Evolutionary conservation across 2,113 vertebrate species (phyloP), one percentile per base, ranked within the genome.

Genomic region (Tiliqua scincoides): DNA sequence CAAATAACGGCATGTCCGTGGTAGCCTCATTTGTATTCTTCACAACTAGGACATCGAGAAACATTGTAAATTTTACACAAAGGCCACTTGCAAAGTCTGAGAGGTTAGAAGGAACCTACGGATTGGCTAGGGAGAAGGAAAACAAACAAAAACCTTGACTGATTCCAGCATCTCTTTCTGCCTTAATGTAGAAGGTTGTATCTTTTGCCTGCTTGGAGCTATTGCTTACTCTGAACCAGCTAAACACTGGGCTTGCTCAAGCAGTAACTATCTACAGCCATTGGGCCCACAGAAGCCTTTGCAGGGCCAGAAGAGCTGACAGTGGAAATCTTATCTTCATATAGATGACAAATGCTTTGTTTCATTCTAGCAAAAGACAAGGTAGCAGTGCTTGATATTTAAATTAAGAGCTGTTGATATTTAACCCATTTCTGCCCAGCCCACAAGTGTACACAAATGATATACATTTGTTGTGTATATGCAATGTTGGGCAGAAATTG

Each of bases 61-160:
- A 59, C 57, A 4, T 83, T 76, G 81, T 52, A 87, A 84, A 90
- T 89, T 95, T 89, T 89, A 25, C 43, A 65, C 84, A 91, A 92
- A 87, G 83, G 86, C 74, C 20, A 25, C 35, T 78, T 87, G 92
- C 89, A 67, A 79, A 84, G 18, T 48, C 68, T 57, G 61, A 48
- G 35, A 84, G 74, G 37, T 71, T 77, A 62, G 65, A 30, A 48
- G 48, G 30, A 78, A 70, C 67, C 54, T 35, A 59, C 83, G 30
- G 62, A 68, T 27, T 37, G 48, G 62, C 48, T 57, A 30, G 43
- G 30, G 52, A 25, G 54, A 30, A 30, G n/a, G 3, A 40, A 21
- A n/a, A 57, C 20, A 0, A 32, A 59, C 10, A 79, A 21, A 23
- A 61, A 43, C 59, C 3, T 23, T 48, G 70, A 37, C 17, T 21